phyloP scores from a whole-genome alignment of 2,888 invertebrate genomes.

The Leptarthrus brevirostris region DNA sequence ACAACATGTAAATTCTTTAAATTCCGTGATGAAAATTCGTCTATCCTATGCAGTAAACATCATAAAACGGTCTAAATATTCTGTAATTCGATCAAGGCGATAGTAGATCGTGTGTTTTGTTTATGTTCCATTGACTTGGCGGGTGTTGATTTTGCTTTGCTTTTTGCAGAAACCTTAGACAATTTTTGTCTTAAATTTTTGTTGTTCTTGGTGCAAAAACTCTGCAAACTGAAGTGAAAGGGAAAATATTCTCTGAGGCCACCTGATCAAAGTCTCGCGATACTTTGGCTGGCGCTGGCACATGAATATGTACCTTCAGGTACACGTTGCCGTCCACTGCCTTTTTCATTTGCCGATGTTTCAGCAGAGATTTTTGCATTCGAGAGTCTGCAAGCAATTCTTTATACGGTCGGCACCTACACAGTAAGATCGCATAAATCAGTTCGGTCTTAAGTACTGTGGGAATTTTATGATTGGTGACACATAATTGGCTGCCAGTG shows the following conservation, averaged over 20 bases:
- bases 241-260: conserved; percentile 49
- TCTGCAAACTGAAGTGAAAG: conserved; percentile 38
- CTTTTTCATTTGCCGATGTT: conserved; percentile 40
- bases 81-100: conserved; percentile 48
- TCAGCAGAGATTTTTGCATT: conserved; percentile 41
- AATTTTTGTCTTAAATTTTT: conserved; percentile 25
- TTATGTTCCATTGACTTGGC: conserved; percentile 50
- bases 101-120: conserved; percentile 48
- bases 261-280: conserved; percentile 44
- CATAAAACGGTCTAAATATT: conserved; percentile 40
- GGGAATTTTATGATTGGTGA: conserved; percentile 60
- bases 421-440: conserved; percentile 45
- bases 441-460: conserved; percentile 56
- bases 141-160: conserved; percentile 23
- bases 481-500: conserved; percentile 57
- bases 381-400: conserved; percentile 35
- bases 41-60: conserved; percentile 33
- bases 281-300: conserved; percentile 26
- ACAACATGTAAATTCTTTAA: too few relatives aligned
- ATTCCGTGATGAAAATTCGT: conserved; percentile 32
- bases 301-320: conserved; percentile 1
- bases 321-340: conserved; percentile 7
- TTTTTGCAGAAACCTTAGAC: conserved; percentile 16
- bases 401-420: conserved; percentile 28
- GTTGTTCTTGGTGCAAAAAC: conserved; percentile 14